Conservation (phyloP, 1,140 invertebrate species). For the Drosophila santomea region DNA sequence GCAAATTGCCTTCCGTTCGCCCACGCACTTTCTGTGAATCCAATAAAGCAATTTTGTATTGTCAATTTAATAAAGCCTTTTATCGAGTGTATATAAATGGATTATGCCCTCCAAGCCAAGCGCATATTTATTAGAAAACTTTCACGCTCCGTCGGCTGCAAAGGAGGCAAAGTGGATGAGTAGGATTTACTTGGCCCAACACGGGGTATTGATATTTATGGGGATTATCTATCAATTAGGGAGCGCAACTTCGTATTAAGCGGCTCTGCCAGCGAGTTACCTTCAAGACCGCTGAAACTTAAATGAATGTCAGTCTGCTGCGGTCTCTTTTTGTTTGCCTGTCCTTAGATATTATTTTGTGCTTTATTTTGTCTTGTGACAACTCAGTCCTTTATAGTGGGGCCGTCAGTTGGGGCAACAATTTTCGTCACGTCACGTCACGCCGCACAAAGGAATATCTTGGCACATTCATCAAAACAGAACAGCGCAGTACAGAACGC, state of each 20-base stretch:
- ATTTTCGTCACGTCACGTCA: slow-evolving; percentile 58
- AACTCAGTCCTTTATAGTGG: slow-evolving; percentile 20
- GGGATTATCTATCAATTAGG: slow-evolving; percentile 64
- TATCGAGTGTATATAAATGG: slow-evolving; percentile 67
- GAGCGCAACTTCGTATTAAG: slow-evolving; percentile 24
- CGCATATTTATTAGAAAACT: slow-evolving; percentile 70
- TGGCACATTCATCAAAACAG: slow-evolving; percentile 33
- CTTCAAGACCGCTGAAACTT: slow-evolving; percentile 7
- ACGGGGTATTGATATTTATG: slow-evolving; percentile 49
- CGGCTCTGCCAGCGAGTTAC: slow-evolving; percentile 11
- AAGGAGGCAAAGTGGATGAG: slow-evolving; percentile 8
- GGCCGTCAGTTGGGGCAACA: slow-evolving; percentile 43
- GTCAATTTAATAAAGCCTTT: slow-evolving; percentile 74
- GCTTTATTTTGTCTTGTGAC: slow-evolving; percentile 1
- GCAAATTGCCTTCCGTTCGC: slow-evolving; percentile 26
- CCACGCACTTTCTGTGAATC: slow-evolving; percentile 20
- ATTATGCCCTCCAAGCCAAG: slow-evolving; percentile 45
- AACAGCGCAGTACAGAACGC: slow-evolving; percentile 9
- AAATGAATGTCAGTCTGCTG: slow-evolving; percentile 22
- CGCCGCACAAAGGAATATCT: slow-evolving; percentile 36
- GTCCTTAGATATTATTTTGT: background rate
- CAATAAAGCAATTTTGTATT: slow-evolving; percentile 71
- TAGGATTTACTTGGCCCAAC: slow-evolving; percentile 2
- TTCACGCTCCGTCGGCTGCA: slow-evolving; percentile 23
- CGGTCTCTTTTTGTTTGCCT: background rate